Evolutionary conservation across 30 jellyfish, hydroid and myxozoan genomes (phyloP), one percentile per base, ranked within the genome.

Genomic region (Euphysa ruthae): DNA sequence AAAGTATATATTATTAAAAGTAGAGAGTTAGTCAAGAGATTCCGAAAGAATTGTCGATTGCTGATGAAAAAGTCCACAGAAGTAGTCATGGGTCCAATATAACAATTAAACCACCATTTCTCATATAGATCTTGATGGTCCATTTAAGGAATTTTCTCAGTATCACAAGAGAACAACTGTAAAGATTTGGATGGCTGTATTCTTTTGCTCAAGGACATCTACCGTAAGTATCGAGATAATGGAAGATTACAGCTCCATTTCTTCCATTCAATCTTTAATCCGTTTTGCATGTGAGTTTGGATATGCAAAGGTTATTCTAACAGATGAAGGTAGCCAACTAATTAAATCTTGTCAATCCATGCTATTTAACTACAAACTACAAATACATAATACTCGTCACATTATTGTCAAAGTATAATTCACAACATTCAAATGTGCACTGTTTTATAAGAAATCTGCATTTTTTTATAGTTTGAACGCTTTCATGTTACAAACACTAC

Each of bases 141-240:
- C 77, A 19, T 64, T 30, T 35, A 43, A 31, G n/a, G 38, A 66
- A 0, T 34, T 14, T 23, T 32, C 74, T 26, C 18, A 43, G 4
- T 1, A 64, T 12, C 32, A 64, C 27, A 64, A 43, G n/a, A 29
- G 77, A 3, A 13, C 65, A 3, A 2, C 72, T 8, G 35, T 64
- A 35, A 64, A 64, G 77, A 43, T 64, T 22, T 43, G 77, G 70
- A n/a, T 56, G 54, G 55, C 55, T 4, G 55, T 55, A 4, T 55
- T 55, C 13, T 20, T 24, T 29, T 55, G 55, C 38, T 15, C 16
- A 20, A 55, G 43, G 38, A 55, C 69, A 3, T 55, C 38, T 15
- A 29, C 63, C 8, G 15, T 38, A n/a, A 4, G 1, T 5, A 64
- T 64, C 27, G 43, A 64, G n/a, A 35, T 64, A 4, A 64, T 34